A percentile compares a stretch with the other conserved stretches of the same genome.
phyloP scores from a whole-genome alignment of 2,113 vertebrate species.

The Bolborhynchus lineola region DNA sequence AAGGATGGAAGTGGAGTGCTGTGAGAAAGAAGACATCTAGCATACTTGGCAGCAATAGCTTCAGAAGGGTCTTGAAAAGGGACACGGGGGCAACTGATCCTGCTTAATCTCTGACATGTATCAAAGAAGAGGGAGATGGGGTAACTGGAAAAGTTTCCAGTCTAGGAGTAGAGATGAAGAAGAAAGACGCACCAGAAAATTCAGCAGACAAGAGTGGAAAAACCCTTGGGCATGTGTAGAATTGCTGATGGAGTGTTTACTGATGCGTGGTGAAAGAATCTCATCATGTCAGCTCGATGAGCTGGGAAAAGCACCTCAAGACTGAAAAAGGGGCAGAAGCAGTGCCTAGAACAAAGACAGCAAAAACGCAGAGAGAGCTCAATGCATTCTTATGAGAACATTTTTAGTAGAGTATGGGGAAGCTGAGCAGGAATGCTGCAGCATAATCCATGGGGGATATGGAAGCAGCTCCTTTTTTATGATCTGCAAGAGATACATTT shows the following conservation, averaged over 20 bases:
- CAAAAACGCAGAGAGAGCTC: background rate
- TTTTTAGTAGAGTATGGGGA: background rate
- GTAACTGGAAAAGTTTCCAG: background rate
- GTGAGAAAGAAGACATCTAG: conserved; percentile 20
- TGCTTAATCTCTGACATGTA: conserved; percentile 22
- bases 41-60: conserved; percentile 38
- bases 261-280: conserved; percentile 16
- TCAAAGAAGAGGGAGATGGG: conserved; percentile 11
- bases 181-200: conserved; percentile 13
- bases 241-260: conserved; percentile 46
- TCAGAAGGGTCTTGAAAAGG: background rate
- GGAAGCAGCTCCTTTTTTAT: background rate
- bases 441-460: background rate
- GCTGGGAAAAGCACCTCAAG: conserved; percentile 18
- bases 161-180: background rate
- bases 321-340: conserved; percentile 13
- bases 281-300: background rate
- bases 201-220: background rate
- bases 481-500: background rate
- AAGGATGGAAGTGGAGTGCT: conserved; percentile 41
- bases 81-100: background rate
- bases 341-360: background rate
- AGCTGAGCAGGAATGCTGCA: background rate
- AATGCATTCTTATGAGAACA: background rate
- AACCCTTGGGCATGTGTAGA: conserved; percentile 6